These are phyloP conservation scores for Villa cingulata DNA, from an alignment of 2,888 invertebrate species.

Conservation along the genomic window DNA sequence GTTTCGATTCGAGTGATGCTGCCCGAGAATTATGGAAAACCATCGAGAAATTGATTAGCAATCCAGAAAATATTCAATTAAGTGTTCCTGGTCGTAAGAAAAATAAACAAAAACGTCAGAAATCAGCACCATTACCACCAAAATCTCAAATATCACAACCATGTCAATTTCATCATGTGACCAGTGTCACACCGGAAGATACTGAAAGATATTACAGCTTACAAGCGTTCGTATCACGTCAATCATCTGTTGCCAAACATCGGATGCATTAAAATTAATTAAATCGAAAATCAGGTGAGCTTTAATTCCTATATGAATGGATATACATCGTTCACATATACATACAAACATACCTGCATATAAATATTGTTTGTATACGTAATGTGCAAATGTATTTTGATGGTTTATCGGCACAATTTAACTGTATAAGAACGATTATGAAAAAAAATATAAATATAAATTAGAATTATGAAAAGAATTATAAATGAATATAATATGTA, in stretches of 20 bases:
- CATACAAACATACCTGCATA: too few species aligned
- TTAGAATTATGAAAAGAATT: too few species aligned
- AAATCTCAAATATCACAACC: conserved; percentile 74
- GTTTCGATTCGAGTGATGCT: conserved; percentile 60
- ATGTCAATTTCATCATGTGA: conserved; percentile 73
- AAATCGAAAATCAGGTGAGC: too few species aligned
- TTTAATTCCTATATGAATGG: too few species aligned
- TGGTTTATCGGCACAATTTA: too few species aligned
- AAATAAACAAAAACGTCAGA: conserved; percentile 41
- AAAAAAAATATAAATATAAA: too few species aligned
- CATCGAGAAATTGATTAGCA: conserved; percentile 54
- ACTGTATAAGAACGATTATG: too few species aligned
- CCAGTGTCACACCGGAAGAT: conserved; percentile 57
- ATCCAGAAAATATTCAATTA: conserved; percentile 64
- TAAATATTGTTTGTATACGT: too few species aligned
- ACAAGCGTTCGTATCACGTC: conserved; percentile 43
- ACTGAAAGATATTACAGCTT: conserved; percentile 51
- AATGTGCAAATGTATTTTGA: too few species aligned
- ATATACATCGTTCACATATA: too few species aligned
- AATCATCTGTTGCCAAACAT: conserved; percentile 12
- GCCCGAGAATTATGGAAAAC: conserved; percentile 57
- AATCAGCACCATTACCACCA: conserved; percentile 49
- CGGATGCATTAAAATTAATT: conserved; percentile 10
- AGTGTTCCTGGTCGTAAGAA: conserved; percentile 51
- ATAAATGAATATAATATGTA: too few species aligned